Evolutionary conservation across 2,888 invertebrate genomes (phyloP), one percentile per base, ranked within the genome.

Genomic region (Epistrophe grossulariae): DNA sequence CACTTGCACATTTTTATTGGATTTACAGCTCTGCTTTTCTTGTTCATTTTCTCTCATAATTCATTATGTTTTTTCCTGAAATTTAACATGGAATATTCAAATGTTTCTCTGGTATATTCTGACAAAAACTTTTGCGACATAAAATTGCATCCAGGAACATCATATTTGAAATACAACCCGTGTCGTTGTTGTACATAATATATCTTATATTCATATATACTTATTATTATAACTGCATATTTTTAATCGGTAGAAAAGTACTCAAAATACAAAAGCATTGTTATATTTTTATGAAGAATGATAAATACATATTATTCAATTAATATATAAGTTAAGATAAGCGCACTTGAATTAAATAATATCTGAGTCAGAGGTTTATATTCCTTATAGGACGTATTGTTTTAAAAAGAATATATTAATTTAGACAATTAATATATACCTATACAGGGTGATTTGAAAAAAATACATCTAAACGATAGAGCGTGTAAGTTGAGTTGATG

Each of bases 251-350:
- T 1, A 9, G 48, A 48, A 8, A 45, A 3, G 13, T 43, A 15
- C 48, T 48, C 17, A 48, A 17, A 17, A 17, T 17, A 17, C 17
- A 4, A 55, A 55, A 55, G 8, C 28, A 55, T 28, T 55, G 28
- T n/a, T 28, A 55, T 50, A 10, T 9, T 9, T 19, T 9, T 9
- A 50, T n/a, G 4, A 55, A 15, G 28, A 7, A 7, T 55, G 13
- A 28, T 15, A 52, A 24, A 28, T 6, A 24, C 13, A 9, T 40
- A 40, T 40, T 40, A 19, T 24, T 28, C 28, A 35, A 35, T 35
- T 35, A n/a, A n/a, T n/a, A n/a, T n/a, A n/a, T 19, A 11, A 55
- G 55, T 55, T 8, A n/a, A 59, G 59, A 59, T 59, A 59, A 59
- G 28, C 17, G 1, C 11, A 59, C 35, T 59, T 38, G 38, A 35